phyloP scores from a whole-genome alignment of 2,797 vertebrate species.

The Sebastolobus alascanus region DNA sequence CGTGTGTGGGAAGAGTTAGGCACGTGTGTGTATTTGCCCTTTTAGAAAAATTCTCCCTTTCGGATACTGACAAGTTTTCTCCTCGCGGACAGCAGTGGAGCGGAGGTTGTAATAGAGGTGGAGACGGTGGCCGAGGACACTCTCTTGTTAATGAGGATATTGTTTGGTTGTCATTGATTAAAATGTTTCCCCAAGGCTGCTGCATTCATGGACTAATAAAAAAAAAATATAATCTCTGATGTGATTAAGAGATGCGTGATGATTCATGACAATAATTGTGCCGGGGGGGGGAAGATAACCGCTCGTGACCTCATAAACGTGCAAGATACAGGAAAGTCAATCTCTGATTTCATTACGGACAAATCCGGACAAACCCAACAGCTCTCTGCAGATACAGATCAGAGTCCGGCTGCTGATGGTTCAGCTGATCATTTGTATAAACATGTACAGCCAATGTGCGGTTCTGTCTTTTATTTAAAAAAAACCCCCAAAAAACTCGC shows the following conservation, averaged over 20 bases:
- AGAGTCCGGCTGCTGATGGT: slow-evolving; percentile 1
- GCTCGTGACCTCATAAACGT: slow-evolving; percentile 68
- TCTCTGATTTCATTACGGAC: slow-evolving; percentile 70
- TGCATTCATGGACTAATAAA: slow-evolving; percentile 70
- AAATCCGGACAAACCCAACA: slow-evolving; percentile 52
- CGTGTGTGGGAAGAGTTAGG: slow-evolving; percentile 18
- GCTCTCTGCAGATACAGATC: slow-evolving; percentile 44
- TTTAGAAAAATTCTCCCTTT: slow-evolving; percentile 44
- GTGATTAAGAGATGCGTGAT: slow-evolving; percentile 79
- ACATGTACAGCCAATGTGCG: neutral
- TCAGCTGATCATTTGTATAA: slow-evolving; percentile 21
- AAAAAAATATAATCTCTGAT: slow-evolving; percentile 75
- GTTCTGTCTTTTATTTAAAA: slow-evolving; percentile 27
- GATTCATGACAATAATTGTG: slow-evolving; percentile 81
- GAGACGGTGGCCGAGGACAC: slow-evolving; percentile 53
- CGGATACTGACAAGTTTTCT: slow-evolving; percentile 17
- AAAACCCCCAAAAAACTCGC: slow-evolving; percentile 37
- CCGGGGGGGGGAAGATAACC: slow-evolving; percentile 60
- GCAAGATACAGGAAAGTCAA: slow-evolving; percentile 58
- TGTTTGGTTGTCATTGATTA: slow-evolving; percentile 83
- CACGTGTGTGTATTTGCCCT: slow-evolving; percentile 41
- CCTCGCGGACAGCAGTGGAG: slow-evolving; percentile 17
- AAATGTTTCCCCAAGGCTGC: slow-evolving; percentile 76
- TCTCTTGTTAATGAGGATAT: slow-evolving; percentile 76
- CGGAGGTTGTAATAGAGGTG: slow-evolving; percentile 50